These are phyloP conservation scores for Mustelus asterias DNA, from an alignment of 2,113 vertebrate genomes.

Conservation along the genomic window DNA sequence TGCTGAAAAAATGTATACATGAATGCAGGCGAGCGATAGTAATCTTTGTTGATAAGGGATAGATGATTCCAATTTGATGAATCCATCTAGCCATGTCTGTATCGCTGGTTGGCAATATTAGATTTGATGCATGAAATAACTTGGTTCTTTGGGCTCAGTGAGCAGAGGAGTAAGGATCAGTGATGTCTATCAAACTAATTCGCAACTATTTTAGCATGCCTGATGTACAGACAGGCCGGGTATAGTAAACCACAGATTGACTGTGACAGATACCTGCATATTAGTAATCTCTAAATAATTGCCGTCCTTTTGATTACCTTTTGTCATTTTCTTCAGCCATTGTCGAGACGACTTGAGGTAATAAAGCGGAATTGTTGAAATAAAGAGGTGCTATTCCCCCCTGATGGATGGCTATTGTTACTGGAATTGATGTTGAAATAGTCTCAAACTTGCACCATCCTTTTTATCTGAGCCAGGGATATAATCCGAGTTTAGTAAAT, in stretches of 20 bases:
- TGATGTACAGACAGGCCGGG: background rate
- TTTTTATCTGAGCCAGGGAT: background rate
- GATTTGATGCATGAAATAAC: conserved; percentile 35
- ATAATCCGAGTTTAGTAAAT: background rate
- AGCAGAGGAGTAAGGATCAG: conserved; percentile 30
- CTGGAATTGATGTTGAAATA: conserved; percentile 10
- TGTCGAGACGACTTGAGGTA: background rate
- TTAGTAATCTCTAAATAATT: background rate
- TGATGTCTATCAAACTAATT: conserved; percentile 33
- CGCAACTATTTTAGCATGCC: background rate
- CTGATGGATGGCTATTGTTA: background rate
- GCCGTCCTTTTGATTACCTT: background rate
- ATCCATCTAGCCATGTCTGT: conserved; percentile 6
- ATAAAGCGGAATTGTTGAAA: background rate
- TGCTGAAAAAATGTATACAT: background rate
- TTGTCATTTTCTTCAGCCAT: conserved; percentile 13
- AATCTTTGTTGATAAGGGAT: conserved; percentile 28
- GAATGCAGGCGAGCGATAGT: background rate
- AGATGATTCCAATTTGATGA: conserved; percentile 33
- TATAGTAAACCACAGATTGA: background rate
- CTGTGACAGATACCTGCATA: background rate
- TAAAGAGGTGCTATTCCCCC: background rate
- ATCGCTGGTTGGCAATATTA: conserved; percentile 20
- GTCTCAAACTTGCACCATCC: background rate
- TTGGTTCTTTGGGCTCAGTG: conserved; percentile 18